Percentiles rank a stretch among this genome's conserved stretches.
Conservation (phyloP, 2,797 vertebrate species). For the Myotis vivesi region DNA sequence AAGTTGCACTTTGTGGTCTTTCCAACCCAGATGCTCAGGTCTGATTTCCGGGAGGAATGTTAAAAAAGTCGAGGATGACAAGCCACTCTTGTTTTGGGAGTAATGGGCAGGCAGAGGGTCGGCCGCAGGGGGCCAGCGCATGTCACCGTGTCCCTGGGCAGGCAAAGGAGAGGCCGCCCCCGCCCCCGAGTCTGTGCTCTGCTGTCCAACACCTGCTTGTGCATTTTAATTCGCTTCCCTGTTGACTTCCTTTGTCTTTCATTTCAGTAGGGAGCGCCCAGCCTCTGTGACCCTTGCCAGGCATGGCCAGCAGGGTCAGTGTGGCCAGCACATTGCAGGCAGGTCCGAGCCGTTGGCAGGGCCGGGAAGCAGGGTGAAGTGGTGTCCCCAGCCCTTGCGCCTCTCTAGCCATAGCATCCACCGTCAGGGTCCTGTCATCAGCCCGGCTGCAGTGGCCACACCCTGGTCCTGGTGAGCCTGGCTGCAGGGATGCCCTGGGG, state of each 20-base stretch:
- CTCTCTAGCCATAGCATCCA: slow-evolving; percentile 52
- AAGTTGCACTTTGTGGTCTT: slow-evolving; percentile 47
- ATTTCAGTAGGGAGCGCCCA: slow-evolving; percentile 84
- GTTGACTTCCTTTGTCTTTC: slow-evolving; percentile 91
- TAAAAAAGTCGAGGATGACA: not conserved
- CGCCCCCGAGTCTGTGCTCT: slow-evolving; percentile 69
- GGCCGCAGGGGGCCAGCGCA: slow-evolving; percentile 25
- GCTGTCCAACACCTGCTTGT: slow-evolving; percentile 85
- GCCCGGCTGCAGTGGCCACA: slow-evolving; percentile 63
- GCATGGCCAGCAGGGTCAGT: slow-evolving; percentile 81
- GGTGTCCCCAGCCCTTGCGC: slow-evolving; percentile 6
- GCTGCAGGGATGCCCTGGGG: slow-evolving; percentile 65
- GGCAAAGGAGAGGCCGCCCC: not conserved
- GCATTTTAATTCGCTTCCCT: slow-evolving; percentile 90
- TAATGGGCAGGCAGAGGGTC: not conserved
- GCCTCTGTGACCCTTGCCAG: slow-evolving; percentile 70
- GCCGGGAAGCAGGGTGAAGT: slow-evolving; percentile 64
- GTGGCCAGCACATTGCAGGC: slow-evolving; percentile 59
- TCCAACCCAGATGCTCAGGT: slow-evolving; percentile 48
- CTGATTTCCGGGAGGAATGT: slow-evolving; percentile 32
- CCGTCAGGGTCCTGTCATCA: slow-evolving; percentile 51
- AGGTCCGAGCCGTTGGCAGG: slow-evolving; percentile 66
- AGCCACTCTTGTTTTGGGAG: slow-evolving; percentile 51
- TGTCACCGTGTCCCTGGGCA: slow-evolving; percentile 41
- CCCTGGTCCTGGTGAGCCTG: slow-evolving; percentile 43